Conservation (phyloP, 2,113 vertebrate genomes). For the Bos indicus region DNA sequence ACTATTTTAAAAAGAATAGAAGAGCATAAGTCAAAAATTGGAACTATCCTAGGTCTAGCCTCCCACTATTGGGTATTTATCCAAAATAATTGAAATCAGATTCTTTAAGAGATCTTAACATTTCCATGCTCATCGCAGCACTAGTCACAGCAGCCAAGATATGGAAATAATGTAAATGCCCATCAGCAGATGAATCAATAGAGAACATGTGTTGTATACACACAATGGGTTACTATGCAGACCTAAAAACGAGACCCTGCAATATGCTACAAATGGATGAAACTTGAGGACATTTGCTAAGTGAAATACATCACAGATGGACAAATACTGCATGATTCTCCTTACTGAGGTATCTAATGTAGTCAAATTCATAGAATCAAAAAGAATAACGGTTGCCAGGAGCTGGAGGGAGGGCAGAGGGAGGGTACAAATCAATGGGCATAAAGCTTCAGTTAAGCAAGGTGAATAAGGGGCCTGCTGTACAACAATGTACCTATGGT, state of each 20-base stretch:
- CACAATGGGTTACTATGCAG: neutral
- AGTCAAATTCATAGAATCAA: neutral
- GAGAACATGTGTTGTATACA: neutral
- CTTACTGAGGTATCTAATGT: neutral
- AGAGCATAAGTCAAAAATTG: neutral
- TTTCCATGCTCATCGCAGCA: accelerated
- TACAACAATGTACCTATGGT: neutral
- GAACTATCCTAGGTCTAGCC: neutral
- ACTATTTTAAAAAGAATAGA: neutral
- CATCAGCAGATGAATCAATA: neutral
- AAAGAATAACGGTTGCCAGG: neutral
- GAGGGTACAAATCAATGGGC: neutral
- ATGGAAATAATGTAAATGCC: neutral
- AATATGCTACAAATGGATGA: neutral
- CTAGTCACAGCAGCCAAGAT: neutral
- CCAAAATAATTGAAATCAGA: neutral
- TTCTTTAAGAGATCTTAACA: neutral
- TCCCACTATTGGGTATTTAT: neutral
- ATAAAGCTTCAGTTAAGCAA: neutral
- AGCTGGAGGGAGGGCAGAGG: neutral
- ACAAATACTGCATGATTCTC: neutral
- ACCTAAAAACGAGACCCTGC: neutral
- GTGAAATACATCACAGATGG: neutral
- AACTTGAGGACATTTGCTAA: neutral
- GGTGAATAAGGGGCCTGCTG: neutral